phyloP scores from a whole-genome alignment of 2,888 invertebrate genomes.

The Lithosia quadra region DNA sequence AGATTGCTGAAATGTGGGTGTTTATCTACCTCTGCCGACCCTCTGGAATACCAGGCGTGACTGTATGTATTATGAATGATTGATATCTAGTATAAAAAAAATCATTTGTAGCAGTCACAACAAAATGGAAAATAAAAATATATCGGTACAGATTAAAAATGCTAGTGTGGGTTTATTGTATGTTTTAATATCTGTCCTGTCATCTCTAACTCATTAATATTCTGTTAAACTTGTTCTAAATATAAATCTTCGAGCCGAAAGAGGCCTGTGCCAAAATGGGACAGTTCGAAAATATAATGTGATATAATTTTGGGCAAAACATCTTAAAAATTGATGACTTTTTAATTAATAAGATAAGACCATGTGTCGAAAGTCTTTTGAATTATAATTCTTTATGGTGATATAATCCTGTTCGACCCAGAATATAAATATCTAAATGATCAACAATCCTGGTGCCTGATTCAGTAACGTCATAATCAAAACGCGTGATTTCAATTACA shows the following conservation, averaged over 20 bases:
- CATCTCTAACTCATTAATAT: conserved; percentile 17
- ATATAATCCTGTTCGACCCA: too few species aligned
- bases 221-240: conserved; percentile 6
- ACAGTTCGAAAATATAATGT: neutral
- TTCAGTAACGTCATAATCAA: too few species aligned
- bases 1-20: too few species aligned
- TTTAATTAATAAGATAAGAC: neutral
- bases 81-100: neutral
- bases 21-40: too few species aligned
- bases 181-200: conserved; percentile 10
- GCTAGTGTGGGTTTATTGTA: conserved; percentile 20
- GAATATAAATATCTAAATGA: too few species aligned
- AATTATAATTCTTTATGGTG: too few species aligned
- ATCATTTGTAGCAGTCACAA: neutral
- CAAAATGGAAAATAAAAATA: neutral
- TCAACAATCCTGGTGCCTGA: too few species aligned
- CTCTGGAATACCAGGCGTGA: too few species aligned
- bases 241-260: conserved; percentile 1
- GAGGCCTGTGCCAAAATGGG: neutral
- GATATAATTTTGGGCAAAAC: neutral
- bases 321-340: neutral
- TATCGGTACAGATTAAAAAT: neutral
- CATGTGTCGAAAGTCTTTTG: neutral
- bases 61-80: neutral
- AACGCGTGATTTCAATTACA: too few species aligned